Evolutionary conservation across 1,140 invertebrate species (phyloP).

Genomic region (Oreohelix idahoensis): DNA sequence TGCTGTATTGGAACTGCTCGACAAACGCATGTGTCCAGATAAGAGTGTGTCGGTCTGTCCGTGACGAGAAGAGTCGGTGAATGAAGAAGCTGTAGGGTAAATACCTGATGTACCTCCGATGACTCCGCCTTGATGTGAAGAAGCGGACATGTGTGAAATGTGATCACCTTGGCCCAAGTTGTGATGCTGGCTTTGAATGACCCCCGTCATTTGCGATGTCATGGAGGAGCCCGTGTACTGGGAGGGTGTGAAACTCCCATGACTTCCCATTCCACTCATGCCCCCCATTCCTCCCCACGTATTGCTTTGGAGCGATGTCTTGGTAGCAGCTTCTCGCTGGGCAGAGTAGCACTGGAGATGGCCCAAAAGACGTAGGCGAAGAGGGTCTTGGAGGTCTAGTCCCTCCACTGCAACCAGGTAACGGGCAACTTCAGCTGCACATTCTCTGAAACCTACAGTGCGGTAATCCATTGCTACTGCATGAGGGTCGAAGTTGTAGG

Average conservation of each 20-base stretch:
- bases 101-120: constrained; percentile 43
- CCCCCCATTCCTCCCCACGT: constrained; percentile 37
- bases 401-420: constrained; percentile 94
- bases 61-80: constrained; percentile 40
- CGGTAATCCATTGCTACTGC: constrained; percentile 95
- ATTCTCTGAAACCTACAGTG: constrained; percentile 95
- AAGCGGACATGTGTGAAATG: constrained; percentile 35
- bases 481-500: constrained; percentile 70
- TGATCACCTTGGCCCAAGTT: constrained; percentile 56
- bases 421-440: constrained; percentile 92
- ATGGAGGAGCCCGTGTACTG: constrained; percentile 57
- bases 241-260: constrained; percentile 40
- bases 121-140: constrained; percentile 47
- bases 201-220: constrained; percentile 45
- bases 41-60: constrained; percentile 22
- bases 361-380: constrained; percentile 89
- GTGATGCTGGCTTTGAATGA: constrained; percentile 60
- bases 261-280: constrained; percentile 24
- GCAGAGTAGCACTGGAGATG: constrained; percentile 81
- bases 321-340: constrained; percentile 81
- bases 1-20: constrained; percentile 26
- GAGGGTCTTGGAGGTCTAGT: constrained; percentile 94
- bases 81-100: constrained; percentile 27
- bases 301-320: constrained; percentile 63
- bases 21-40: constrained; percentile 42